Percentiles rank a stretch among this genome's conserved stretches.
Evolutionary conservation across 2,888 invertebrate genomes (phyloP).

Genomic region (Onthophagus sagittarius): DNA sequence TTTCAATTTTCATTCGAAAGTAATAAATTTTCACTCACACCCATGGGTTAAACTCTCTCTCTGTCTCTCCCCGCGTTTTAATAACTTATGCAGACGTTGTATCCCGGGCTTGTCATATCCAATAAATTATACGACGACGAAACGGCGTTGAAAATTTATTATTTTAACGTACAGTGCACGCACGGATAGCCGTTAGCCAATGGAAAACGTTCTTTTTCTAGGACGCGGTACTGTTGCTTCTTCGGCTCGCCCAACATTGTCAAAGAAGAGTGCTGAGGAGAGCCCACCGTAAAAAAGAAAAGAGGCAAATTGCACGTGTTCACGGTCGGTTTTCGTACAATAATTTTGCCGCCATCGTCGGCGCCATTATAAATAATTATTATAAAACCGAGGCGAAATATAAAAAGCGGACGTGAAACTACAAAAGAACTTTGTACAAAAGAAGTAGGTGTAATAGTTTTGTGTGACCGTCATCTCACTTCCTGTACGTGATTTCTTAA

Average conservation of each 20-base stretch:
- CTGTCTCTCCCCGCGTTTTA: neutral
- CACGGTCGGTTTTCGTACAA: neutral
- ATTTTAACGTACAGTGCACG: slow-evolving; percentile 1
- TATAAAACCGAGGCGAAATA: neutral
- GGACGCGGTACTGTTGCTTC: slow-evolving; percentile 28
- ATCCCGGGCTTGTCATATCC: slow-evolving; percentile 7
- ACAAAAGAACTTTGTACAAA: neutral
- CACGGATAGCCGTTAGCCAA: slow-evolving; percentile 1
- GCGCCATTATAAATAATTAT: neutral
- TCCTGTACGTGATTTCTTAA: neutral
- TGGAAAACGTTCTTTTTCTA: slow-evolving; percentile 20
- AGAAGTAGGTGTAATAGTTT: neutral
- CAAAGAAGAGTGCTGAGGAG: neutral
- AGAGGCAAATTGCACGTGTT: neutral
- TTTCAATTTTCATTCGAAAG: neutral
- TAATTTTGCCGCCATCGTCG: neutral
- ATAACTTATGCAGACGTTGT: slow-evolving; percentile 7
- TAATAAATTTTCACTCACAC: neutral
- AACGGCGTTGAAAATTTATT: slow-evolving; percentile 7
- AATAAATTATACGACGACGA: slow-evolving; percentile 9
- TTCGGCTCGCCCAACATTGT: slow-evolving; percentile 16
- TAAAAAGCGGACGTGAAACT: neutral
- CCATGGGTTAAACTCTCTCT: neutral
- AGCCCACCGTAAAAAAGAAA: neutral
- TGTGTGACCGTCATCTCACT: neutral